phyloP scores from a whole-genome alignment of 2,888 invertebrate species.

The Uloborus plumipes region DNA sequence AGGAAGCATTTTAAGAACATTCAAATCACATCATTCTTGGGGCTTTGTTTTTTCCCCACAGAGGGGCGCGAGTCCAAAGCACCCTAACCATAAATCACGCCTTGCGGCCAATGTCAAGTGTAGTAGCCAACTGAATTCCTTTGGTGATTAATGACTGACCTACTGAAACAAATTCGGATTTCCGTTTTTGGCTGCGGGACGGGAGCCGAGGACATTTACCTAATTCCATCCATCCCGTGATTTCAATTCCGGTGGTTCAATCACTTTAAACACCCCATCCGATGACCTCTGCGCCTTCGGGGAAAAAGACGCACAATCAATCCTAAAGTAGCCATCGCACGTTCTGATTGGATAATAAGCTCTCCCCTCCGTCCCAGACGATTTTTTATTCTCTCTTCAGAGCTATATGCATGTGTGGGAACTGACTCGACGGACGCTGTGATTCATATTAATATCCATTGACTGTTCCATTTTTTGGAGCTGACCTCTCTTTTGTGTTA shows the following conservation, averaged over 20 bases:
- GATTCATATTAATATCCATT: too few species aligned
- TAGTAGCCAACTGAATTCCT: too few species aligned
- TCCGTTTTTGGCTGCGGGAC: too few species aligned
- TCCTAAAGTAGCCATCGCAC: conserved; percentile 4
- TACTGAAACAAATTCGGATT: too few species aligned
- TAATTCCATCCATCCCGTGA: conserved; percentile 11
- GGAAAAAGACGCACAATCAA: not conserved
- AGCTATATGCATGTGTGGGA: not conserved
- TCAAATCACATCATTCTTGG: too few species aligned
- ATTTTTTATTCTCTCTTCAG: not conserved
- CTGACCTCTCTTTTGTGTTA: not conserved
- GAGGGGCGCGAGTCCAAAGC: too few species aligned
- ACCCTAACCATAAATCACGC: too few species aligned
- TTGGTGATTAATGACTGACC: too few species aligned
- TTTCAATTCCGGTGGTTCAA: conserved; percentile 16
- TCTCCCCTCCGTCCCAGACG: conserved; percentile 1
- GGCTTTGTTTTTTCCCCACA: too few species aligned
- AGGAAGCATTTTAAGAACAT: too few species aligned
- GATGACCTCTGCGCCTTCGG: conserved; percentile 11
- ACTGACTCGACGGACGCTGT: not conserved
- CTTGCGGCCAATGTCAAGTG: too few species aligned
- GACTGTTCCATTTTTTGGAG: too few species aligned
- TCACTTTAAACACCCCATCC: conserved; percentile 10
- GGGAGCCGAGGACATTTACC: conserved; percentile 8
- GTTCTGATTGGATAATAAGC: conserved; percentile 1